A percentile compares a stretch with the other conserved stretches of the same genome.
These are phyloP conservation scores for Buphagus erythrorhynchus DNA, from an alignment of 2,797 vertebrate species.

Conservation along the genomic window DNA sequence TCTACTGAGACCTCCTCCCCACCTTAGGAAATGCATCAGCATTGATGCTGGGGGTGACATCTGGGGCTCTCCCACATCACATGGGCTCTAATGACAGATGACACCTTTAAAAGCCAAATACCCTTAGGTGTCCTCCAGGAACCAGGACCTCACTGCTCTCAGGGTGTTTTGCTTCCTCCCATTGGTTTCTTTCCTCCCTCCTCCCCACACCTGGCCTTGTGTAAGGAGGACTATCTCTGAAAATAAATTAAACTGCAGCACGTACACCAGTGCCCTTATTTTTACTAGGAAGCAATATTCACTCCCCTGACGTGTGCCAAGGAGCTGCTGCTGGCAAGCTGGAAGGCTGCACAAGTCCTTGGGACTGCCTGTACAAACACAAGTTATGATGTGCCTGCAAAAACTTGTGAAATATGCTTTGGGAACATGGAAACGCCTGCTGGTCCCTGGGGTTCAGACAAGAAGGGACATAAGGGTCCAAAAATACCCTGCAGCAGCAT, in stretches of 20 bases:
- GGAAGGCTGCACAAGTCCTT: not conserved
- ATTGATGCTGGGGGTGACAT: not conserved
- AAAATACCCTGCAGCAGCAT: accelerated
- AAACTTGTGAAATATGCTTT: accelerated
- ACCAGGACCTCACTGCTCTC: not conserved
- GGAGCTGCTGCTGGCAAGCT: not conserved
- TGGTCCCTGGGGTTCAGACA: not conserved
- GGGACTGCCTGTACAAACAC: not conserved
- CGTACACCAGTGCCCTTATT: accelerated
- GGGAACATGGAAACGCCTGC: accelerated
- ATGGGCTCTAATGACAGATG: not conserved
- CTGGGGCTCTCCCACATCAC: not conserved
- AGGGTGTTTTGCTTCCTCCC: not conserved
- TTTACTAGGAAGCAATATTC: not conserved
- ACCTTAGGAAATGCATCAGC: not conserved
- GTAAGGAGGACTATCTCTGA: not conserved
- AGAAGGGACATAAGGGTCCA: not conserved
- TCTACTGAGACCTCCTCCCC: not conserved
- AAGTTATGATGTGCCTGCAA: not conserved
- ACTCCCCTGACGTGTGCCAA: not conserved
- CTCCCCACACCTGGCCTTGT: not conserved
- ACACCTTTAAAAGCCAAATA: not conserved
- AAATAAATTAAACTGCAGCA: not conserved
- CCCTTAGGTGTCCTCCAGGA: not conserved
- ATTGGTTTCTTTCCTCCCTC: not conserved